phyloP scores from a whole-genome alignment of 2,888 invertebrate species.

The Lepetodrilus schrolli region DNA sequence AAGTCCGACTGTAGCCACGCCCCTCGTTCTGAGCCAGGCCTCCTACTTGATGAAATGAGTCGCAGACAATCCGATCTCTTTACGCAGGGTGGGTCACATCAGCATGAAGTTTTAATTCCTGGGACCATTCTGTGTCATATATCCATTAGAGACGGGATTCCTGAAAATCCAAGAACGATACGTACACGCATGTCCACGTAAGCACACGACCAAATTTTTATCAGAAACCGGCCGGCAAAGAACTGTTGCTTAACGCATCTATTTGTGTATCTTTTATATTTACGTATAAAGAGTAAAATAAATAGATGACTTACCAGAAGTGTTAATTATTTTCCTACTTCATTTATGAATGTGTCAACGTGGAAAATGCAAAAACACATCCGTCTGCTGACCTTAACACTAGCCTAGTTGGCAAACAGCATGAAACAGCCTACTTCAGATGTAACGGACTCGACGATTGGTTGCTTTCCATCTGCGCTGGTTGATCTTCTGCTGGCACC shows the following conservation, averaged over 20 bases:
- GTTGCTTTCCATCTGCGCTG: constrained; percentile 32
- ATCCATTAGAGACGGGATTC: constrained; percentile 11
- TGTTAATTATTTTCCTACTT: constrained; percentile 19
- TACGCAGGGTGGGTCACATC: background rate
- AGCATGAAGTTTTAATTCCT: constrained; percentile 7
- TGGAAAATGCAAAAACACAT: constrained; percentile 6
- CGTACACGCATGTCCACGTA: constrained; percentile 15
- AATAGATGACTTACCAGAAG: constrained; percentile 6
- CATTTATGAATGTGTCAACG: constrained; percentile 17
- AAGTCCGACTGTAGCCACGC: constrained; percentile 5
- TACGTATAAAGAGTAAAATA: background rate
- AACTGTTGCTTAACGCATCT: background rate
- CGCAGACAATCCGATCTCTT: background rate
- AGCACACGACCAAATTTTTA: constrained; percentile 12
- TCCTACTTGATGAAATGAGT: background rate
- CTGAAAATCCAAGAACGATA: background rate
- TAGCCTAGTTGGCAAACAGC: constrained; percentile 37
- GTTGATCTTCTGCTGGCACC: constrained; percentile 37
- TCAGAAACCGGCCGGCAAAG: constrained; percentile 22
- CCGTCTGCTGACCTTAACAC: constrained; percentile 26
- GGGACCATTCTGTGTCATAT: constrained; percentile 9
- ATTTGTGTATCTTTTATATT: background rate
- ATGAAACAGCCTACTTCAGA: constrained; percentile 39
- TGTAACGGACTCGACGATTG: constrained; percentile 49
- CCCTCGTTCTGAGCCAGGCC: background rate